A percentile compares a stretch with the other conserved stretches of the same genome.
phyloP scores from a whole-genome alignment of 2,888 invertebrate genomes.

The Chloroclystis v-ata region DNA sequence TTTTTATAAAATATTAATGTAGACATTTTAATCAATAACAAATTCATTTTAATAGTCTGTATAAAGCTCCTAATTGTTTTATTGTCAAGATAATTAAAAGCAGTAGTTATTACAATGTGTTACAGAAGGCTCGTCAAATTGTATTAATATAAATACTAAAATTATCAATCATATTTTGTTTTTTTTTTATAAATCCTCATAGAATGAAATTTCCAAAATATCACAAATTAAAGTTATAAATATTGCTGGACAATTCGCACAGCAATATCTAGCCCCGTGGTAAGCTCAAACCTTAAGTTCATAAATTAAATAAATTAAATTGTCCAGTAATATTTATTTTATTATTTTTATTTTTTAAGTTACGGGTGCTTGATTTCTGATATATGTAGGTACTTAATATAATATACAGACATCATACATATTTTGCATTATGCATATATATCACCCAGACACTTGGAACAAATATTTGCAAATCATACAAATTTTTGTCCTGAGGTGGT shows the following conservation, averaged over 20 bases:
- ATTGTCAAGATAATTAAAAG: not conserved
- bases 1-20: not conserved
- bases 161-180: slow-evolving; percentile 6
- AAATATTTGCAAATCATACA: too few species aligned
- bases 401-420: too few species aligned
- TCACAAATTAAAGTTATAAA: not conserved
- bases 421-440: too few species aligned
- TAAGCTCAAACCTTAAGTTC: too few species aligned
- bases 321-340: too few species aligned
- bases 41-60: not conserved
- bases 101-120: slow-evolving; percentile 1
- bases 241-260: not conserved
- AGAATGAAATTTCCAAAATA: not conserved
- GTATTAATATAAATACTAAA: slow-evolving; percentile 13
- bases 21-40: not conserved
- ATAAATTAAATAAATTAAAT: too few species aligned
- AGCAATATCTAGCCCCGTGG: too few species aligned
- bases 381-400: too few species aligned
- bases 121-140: slow-evolving; percentile 26
- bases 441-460: too few species aligned
- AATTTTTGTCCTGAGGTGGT: too few species aligned
- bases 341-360: too few species aligned
- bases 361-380: too few species aligned
- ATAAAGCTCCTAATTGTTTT: not conserved
- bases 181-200: slow-evolving; percentile 5